A percentile compares a stretch with the other conserved stretches of the same genome.
These are phyloP conservation scores for Protophormia terraenovae DNA, from an alignment of 2,888 invertebrate species.

Conservation along the genomic window DNA sequence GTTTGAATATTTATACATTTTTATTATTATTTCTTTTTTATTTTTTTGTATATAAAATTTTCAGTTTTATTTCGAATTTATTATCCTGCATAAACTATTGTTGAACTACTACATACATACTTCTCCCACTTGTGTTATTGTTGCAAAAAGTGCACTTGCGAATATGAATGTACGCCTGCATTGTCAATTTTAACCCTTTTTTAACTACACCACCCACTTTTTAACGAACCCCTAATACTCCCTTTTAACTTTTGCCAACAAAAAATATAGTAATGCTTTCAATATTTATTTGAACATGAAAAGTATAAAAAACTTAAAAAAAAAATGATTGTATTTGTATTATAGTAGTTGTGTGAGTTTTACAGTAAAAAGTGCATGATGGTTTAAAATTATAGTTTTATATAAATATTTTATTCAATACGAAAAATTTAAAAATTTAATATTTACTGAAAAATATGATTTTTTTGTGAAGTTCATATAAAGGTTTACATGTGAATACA, in stretches of 20 bases:
- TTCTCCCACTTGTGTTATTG: neutral
- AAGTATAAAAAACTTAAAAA: neutral
- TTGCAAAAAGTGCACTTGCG: neutral
- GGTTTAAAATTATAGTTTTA: conserved; percentile 25
- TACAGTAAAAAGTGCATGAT: conserved; percentile 28
- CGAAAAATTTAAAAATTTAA: neutral
- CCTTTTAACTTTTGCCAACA: neutral
- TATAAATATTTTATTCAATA: conserved; percentile 5
- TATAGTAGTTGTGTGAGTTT: neutral
- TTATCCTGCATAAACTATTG: neutral
- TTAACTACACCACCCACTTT: neutral
- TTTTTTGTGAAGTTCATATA: neutral
- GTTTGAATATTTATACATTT: neutral
- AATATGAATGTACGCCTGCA: neutral
- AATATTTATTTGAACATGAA: conserved; percentile 20
- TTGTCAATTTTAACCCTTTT: neutral
- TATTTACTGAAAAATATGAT: neutral
- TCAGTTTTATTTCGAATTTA: neutral
- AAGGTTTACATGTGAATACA: neutral
- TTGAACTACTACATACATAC: neutral
- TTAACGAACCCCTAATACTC: neutral
- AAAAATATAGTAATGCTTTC: conserved; percentile 10
- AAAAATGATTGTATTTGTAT: neutral
- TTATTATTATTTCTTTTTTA: neutral
- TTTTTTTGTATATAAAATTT: neutral